Evolutionary conservation across 2,797 vertebrate species (phyloP).

Genomic region (Halcyon smyrnensis): DNA sequence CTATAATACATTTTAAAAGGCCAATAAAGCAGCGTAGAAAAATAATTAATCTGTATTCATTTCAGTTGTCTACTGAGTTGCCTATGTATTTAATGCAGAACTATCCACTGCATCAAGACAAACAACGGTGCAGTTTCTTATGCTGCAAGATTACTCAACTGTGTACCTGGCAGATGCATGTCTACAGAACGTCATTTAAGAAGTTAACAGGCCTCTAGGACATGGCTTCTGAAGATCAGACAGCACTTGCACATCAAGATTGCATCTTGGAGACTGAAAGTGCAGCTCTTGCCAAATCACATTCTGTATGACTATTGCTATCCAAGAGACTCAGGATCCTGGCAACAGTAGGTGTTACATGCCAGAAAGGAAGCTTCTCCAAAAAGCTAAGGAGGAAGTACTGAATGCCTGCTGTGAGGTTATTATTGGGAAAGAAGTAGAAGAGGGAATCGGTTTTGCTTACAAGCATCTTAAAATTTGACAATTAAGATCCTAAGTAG

Average conservation of each 20-base stretch:
- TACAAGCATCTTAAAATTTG: not conserved
- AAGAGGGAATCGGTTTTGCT: not conserved
- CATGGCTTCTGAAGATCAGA: conserved; percentile 25
- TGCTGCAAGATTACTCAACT: not conserved
- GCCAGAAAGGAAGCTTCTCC: not conserved
- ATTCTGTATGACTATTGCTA: not conserved
- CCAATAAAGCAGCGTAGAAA: not conserved
- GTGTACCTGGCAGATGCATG: not conserved
- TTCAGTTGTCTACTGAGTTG: not conserved
- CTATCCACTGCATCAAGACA: not conserved
- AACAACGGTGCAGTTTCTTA: not conserved
- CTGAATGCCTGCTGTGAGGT: not conserved
- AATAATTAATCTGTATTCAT: not conserved
- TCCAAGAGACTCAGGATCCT: not conserved
- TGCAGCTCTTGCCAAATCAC: not conserved
- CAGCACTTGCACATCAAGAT: not conserved
- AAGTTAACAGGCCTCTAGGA: conserved; percentile 13
- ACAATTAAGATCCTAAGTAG: not conserved
- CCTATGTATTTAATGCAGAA: not conserved
- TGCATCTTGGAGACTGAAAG: not conserved
- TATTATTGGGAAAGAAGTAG: not conserved
- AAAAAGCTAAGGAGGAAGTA: not conserved
- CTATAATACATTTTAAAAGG: not conserved
- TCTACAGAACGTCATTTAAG: not conserved
- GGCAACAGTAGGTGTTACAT: not conserved